Evolutionary conservation across 2,888 invertebrate genomes (phyloP), one percentile per base, ranked within the genome.

Genomic region (Agrotis exclamationis): DNA sequence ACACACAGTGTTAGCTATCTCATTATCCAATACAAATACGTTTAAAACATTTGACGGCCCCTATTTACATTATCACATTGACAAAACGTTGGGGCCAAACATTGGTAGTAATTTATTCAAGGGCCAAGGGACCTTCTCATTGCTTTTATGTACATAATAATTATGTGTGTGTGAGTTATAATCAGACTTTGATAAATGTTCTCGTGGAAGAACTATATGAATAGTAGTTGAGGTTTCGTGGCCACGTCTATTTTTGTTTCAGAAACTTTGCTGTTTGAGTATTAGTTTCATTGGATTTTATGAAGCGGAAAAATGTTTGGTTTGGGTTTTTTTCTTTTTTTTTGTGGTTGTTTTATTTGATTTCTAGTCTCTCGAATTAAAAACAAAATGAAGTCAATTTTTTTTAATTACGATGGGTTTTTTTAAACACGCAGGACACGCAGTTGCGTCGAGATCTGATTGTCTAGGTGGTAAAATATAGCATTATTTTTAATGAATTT

Each of bases 1-100:
- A 67, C 50, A 67, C 59, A 47, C 39, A 59, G 66, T 18, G 62
- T 73, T 60, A 66, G 59, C 70, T 82, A 79, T 74, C 72, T 82
- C 72, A 72, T 82, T 79, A 82, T 58, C 59, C 57, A 74, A 66
- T 71, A 76, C 73, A 82, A 83, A 83, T 85, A 82, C 58, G 56
- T 28, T 74, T 79, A 63, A 58, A 84, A 79, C 60, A 73, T 75
- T 77, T 58, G 44, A 59, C 45, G 47, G 53, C 16, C 56, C 57
- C 54, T 80, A 85, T 83, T 82, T 85, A 82, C 85, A 73, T 82
- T 76, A 78, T 76, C 69, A 83, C 72, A 85, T 71, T 85, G 85
- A 83, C 85, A 70, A 78, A 80, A 79, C 57, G 82, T 70, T 80
- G 79, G 68, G 54, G 68, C 70, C 58, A 80, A 79, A 81, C 71